Conservation (phyloP, 1,140 invertebrate species). For the Drosophila tsacasi region DNA sequence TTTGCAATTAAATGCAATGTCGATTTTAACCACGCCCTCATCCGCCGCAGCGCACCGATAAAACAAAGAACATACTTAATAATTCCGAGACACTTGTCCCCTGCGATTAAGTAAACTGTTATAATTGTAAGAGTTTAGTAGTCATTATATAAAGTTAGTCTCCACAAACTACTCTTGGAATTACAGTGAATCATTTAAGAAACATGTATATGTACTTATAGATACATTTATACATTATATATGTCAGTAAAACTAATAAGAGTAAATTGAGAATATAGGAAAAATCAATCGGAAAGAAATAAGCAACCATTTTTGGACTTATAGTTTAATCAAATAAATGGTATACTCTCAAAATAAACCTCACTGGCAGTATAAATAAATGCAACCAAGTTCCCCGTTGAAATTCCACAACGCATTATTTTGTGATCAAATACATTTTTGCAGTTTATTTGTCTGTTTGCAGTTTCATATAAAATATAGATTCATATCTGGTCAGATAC, state of each 20-base stretch:
- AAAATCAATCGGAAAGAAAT: fast-evolving
- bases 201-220: not conserved
- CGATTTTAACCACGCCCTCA: not conserved
- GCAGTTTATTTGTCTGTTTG: slow-evolving; percentile 83
- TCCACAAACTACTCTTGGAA: not conserved
- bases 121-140: slow-evolving; percentile 1
- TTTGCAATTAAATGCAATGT: not conserved
- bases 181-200: not conserved
- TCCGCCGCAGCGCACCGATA: not conserved
- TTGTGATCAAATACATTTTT: slow-evolving; percentile 80
- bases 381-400: not conserved
- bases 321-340: not conserved
- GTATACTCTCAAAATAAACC: not conserved
- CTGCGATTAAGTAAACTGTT: slow-evolving; percentile 2
- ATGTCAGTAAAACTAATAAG: not conserved
- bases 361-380: not conserved
- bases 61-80: slow-evolving; percentile 5
- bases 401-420: not conserved
- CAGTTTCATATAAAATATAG: slow-evolving; percentile 75
- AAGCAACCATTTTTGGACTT: not conserved
- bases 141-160: not conserved
- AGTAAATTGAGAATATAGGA: not conserved
- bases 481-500: slow-evolving; percentile 60
- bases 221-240: not conserved
- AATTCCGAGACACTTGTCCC: not conserved